Percentiles rank a stretch among this genome's conserved stretches.
Conservation (phyloP, 2,888 invertebrate genomes). For the Drosophila parthenogenetica region DNA sequence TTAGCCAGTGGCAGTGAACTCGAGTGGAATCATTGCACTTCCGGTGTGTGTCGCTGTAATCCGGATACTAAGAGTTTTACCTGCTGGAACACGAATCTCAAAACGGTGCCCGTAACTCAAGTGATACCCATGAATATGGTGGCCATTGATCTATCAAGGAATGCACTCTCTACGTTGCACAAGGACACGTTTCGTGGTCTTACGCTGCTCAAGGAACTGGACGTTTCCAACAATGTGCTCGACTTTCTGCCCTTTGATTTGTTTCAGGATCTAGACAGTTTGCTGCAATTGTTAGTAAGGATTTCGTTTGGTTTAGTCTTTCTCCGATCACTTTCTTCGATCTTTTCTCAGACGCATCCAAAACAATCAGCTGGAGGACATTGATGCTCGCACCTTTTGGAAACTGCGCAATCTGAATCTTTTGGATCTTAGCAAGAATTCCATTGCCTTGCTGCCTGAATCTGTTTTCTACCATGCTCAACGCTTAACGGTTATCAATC, state of each 20-base stretch:
- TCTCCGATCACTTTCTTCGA: background rate
- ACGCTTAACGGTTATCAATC: slow-evolving; percentile 82
- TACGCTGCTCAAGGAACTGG: slow-evolving; percentile 87
- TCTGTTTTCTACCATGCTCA: slow-evolving; percentile 86
- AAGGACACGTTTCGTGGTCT: slow-evolving; percentile 88
- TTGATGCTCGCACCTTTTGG: slow-evolving; percentile 86
- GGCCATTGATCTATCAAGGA: slow-evolving; percentile 89
- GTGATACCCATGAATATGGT: slow-evolving; percentile 88
- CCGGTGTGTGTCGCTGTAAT: slow-evolving; percentile 88
- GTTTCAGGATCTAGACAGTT: slow-evolving; percentile 87
- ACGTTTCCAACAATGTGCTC: slow-evolving; percentile 89
- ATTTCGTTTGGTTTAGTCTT: background rate
- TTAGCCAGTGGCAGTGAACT: slow-evolving; percentile 85
- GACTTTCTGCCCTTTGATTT: slow-evolving; percentile 87
- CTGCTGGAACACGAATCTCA: slow-evolving; percentile 88
- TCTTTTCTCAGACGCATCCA: slow-evolving; percentile 86
- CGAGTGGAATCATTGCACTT: slow-evolving; percentile 87
- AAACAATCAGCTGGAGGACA: slow-evolving; percentile 87
- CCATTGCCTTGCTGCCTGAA: slow-evolving; percentile 86
- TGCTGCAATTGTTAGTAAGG: slow-evolving; percentile 87
- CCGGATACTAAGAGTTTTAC: slow-evolving; percentile 88
- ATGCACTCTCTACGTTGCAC: slow-evolving; percentile 88
- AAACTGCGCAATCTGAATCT: slow-evolving; percentile 87
- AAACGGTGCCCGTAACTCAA: slow-evolving; percentile 87
- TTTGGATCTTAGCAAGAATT: slow-evolving; percentile 88